Evolutionary conservation across 2,888 invertebrate genomes (phyloP), one percentile per base, ranked within the genome.

Genomic region (Thumatha senex): DNA sequence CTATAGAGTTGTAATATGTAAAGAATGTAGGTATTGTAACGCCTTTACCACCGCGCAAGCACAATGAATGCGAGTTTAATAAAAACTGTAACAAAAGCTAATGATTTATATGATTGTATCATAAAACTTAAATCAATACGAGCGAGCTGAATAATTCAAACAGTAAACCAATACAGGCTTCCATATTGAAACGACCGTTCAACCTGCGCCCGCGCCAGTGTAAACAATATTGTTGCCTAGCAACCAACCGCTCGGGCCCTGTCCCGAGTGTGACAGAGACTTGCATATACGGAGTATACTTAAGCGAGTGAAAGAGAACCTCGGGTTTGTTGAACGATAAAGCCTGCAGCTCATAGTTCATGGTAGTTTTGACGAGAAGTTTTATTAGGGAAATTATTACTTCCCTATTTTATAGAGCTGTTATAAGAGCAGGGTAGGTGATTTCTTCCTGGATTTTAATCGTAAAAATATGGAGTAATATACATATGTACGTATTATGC

Each of bases 381-480:
- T 84, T 83, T 84, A 84, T 82, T 79, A 73, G 73, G 63, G 74
- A 74, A 78, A 74, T 83, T 80, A 83, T 84, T 77, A 74, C 82
- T 85, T 79, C 79, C 76, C 74, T 71, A 57, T 63, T 54, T 48
- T 46, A 58, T 53, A 51, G 48, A 50, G 56, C 63, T 68, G 62
- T 55, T 63, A 69, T 66, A n/a, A n/a, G 67, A 55, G 58, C 65
- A 56, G 57, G 4, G 61, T 56, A 67, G 59, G 67, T 47, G 49
- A 61, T 61, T 46, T 57, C 61, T 78, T 77, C 75, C 76, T 70
- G 51, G 48, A 35, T 43, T 43, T 10, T 13, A 0, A 12, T 49
- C 51, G 51, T 61, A 44, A 54, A 66, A 59, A 46, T 53, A 31
- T 31, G n/a, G 11, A 18, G 38, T 13, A 34, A n/a, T 3, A 24